Base-by-base conservation (phyloP, 2,113 vertebrate genomes). In the Vanacampus margaritifer region DNA sequence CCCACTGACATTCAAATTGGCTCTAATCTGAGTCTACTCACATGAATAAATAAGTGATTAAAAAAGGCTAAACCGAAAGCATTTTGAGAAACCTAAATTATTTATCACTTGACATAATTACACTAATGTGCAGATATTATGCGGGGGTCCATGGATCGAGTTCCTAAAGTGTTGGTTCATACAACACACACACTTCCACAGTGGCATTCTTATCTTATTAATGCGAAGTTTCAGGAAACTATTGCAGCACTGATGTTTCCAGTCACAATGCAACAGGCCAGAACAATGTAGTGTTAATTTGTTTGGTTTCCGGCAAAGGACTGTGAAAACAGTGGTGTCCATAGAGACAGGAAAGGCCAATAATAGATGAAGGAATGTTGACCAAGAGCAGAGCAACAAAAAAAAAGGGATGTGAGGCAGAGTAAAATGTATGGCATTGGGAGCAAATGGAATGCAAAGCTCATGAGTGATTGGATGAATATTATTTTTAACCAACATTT, bases 201-300 rank as follows among this genome's bases (percentile, higher is more conserved):
- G 54, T 72, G 69, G 71, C 61, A 69, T 32, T n/a, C n/a, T 64
- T 63, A 69, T 68, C 75, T 75, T 68, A 75, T 79, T 82, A 82
- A 79, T 75, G 66, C 69, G 68, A 32, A 61, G 36, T 79, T 81
- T 80, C 84, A 86, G 87, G 82, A 88, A 86, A 71, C 77, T 77
- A 86, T 85, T 75, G 79, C 75, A 64, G 71, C 9, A 51, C 76
- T 78, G 80, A 88, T 88, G 78, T 83, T 88, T 85, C 86, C 84
- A 84, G 79, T 79, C 75, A 65, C 74, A 82, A 82, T 77, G 75
- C 64, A 69, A 81, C 61, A 35, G 45, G 45, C 46, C 58, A 64
- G 83, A 87, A 87, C 87, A 89, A 87, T 89, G 80, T 63, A 50
- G 65, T 67, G 79, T 82, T 87, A 84, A 84, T 86, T 80, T 89